A percentile compares a stretch with the other conserved stretches of the same genome.
phyloP scores from a whole-genome alignment of 2,113 vertebrate genomes.

The Hypanus sabinus region DNA sequence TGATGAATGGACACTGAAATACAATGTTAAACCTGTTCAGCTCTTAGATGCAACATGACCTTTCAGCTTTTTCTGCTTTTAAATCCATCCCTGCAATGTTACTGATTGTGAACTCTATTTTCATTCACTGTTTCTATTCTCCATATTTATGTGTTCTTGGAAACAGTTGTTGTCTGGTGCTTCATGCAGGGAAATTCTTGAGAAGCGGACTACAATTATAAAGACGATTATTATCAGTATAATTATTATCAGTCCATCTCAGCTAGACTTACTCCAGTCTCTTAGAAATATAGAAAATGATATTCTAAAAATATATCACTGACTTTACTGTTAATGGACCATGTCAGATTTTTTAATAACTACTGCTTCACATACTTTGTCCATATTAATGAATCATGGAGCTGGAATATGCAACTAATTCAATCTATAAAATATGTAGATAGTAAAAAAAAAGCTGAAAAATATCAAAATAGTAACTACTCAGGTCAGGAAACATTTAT shows the following conservation, averaged over 20 bases:
- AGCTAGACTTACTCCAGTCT: neutral
- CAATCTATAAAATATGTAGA: neutral
- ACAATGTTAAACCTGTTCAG: no score
- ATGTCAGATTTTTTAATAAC: neutral
- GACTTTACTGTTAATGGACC: neutral
- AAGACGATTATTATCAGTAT: neutral
- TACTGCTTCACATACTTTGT: neutral
- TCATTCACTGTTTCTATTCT: slow-evolving; percentile 10
- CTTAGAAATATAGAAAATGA: neutral
- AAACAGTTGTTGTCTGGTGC: neutral
- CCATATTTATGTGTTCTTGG: neutral
- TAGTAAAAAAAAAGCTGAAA: no score
- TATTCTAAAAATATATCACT: neutral
- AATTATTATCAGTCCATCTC: neutral
- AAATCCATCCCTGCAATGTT: neutral
- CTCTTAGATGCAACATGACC: no score
- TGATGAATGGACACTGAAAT: no score
- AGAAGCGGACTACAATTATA: neutral
- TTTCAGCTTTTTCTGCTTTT: no score
- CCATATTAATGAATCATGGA: neutral
- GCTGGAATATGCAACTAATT: neutral
- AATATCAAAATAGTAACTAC: no score
- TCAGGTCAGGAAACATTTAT: no score
- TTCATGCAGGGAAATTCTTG: neutral
- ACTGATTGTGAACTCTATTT: neutral